Conservation (phyloP, 64 coral and sea anemone genomes). For the Montipora cactus region DNA sequence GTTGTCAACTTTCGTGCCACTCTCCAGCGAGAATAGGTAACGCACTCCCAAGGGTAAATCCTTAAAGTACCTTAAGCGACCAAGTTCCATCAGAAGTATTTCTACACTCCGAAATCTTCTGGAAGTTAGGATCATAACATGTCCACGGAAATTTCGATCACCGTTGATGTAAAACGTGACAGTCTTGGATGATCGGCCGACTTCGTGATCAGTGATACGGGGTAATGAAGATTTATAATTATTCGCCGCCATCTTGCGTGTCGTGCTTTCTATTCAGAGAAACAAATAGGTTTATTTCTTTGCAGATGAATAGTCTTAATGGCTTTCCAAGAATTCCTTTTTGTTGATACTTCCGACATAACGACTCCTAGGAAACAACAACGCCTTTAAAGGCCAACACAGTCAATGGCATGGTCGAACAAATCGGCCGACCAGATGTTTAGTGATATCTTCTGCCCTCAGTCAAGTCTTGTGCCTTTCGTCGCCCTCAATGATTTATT, state of each 20-base stretch:
- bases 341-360: neutral
- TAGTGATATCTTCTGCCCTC: neutral
- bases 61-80: constrained; percentile 51
- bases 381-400: neutral
- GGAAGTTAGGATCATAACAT: constrained; percentile 84
- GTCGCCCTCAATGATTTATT: neutral
- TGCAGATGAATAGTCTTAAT: neutral
- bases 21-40: constrained; percentile 81
- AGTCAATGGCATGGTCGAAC: neutral
- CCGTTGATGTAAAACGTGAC: constrained; percentile 96
- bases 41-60: constrained; percentile 88
- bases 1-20: constrained; percentile 78
- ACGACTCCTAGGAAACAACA: neutral
- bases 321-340: neutral
- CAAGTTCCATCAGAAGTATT: constrained; percentile 77
- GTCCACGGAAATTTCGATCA: constrained; percentile 85
- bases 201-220: neutral
- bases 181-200: constrained; percentile 44
- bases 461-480: neutral
- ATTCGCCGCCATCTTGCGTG: constrained; percentile 60
- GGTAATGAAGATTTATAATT: constrained; percentile 24
- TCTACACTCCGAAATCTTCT: constrained; percentile 88
- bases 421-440: neutral
- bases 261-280: constrained; percentile 20
- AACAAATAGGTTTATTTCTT: neutral